Evolutionary conservation across 92 coral and sea anemone species (phyloP).

Genomic region (Nematostella vectensis): DNA sequence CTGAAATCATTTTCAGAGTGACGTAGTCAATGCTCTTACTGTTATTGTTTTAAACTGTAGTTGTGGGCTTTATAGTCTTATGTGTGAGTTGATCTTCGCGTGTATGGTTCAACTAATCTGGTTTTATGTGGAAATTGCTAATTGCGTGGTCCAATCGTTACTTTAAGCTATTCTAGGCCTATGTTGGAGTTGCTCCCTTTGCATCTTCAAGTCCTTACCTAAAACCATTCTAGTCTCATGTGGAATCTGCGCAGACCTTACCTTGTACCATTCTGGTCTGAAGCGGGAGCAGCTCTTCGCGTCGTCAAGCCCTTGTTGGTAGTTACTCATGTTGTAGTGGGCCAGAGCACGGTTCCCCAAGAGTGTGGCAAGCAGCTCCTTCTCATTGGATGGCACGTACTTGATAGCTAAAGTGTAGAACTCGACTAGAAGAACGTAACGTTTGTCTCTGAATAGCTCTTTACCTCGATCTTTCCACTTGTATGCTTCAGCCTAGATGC

Average conservation of each 20-base stretch:
- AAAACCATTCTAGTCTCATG: too few species aligned
- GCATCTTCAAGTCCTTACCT: too few species aligned
- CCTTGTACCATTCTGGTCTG: constrained; percentile 46
- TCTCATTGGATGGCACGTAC: constrained; percentile 10
- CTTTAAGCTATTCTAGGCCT: too few species aligned
- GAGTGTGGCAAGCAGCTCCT: constrained; percentile 27
- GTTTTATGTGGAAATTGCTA: background rate
- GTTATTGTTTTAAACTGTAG: too few species aligned
- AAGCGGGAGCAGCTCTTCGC: constrained; percentile 27
- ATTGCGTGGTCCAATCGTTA: background rate
- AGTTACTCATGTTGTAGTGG: constrained; percentile 17
- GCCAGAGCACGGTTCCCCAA: constrained; percentile 39
- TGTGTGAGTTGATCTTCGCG: too few species aligned
- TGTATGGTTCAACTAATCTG: background rate
- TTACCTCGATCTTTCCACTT: constrained; percentile 88
- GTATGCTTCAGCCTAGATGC: constrained; percentile 61
- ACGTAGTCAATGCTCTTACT: too few species aligned
- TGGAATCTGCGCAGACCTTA: too few species aligned
- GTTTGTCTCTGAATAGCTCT: constrained; percentile 51
- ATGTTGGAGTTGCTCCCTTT: too few species aligned
- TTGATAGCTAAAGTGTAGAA: constrained; percentile 64
- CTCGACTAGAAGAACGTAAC: constrained; percentile 33
- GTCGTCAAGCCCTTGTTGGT: constrained; percentile 29
- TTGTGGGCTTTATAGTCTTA: too few species aligned
- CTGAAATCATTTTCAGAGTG: too few species aligned